phyloP scores from a whole-genome alignment of 2,888 invertebrate species.

The Aricia artaxerxes region DNA sequence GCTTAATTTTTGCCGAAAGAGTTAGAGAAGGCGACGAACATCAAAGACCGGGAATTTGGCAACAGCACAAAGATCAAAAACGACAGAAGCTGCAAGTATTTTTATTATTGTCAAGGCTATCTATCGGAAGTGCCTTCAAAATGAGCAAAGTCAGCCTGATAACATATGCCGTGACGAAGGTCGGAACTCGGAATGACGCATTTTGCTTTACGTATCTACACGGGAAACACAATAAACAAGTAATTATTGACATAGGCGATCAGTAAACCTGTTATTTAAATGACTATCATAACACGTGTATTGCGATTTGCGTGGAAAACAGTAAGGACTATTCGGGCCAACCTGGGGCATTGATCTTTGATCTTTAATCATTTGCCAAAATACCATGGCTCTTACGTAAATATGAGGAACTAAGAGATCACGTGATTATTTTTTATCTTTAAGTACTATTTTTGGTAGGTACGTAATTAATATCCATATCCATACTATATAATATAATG shows the following conservation, averaged over 20 bases:
- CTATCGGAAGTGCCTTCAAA: slow-evolving; percentile 4
- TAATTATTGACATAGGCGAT: background rate
- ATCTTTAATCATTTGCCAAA: background rate
- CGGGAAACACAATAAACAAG: background rate
- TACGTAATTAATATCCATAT: too few relatives aligned
- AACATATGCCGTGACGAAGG: background rate
- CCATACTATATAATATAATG: too few relatives aligned
- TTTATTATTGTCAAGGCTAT: slow-evolving; percentile 1
- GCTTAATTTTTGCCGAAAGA: too few relatives aligned
- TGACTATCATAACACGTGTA: background rate
- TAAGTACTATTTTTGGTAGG: too few relatives aligned
- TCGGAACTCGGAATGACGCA: background rate
- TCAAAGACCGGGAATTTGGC: background rate
- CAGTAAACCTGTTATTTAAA: background rate
- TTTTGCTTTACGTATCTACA: background rate
- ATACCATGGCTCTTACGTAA: background rate
- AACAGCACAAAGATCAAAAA: background rate
- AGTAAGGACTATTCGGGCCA: background rate
- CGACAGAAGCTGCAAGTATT: background rate
- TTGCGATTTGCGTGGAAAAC: background rate
- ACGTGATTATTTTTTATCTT: too few relatives aligned
- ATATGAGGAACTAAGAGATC: too few relatives aligned
- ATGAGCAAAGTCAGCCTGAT: background rate
- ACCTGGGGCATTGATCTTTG: background rate
- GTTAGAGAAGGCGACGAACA: too few relatives aligned